Conservation (phyloP, 1,140 invertebrate species). For the Ceratina calcarata region DNA sequence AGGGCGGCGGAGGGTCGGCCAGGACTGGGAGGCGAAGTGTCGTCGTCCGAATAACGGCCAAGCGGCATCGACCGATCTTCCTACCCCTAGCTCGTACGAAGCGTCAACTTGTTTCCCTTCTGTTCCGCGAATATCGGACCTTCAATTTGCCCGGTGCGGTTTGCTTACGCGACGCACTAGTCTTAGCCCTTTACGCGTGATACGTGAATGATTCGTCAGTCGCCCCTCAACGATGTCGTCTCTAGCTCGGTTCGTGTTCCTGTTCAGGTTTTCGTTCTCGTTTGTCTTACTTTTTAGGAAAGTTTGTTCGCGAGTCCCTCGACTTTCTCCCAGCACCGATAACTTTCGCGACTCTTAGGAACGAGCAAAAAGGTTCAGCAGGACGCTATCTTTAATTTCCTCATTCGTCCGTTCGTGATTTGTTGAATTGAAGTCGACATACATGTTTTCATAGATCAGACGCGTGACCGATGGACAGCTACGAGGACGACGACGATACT, state of each 20-base stretch:
- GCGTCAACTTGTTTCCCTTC: conserved; percentile 80
- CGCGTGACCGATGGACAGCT: conserved; percentile 73
- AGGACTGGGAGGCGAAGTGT: conserved; percentile 79
- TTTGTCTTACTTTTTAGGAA: conserved; percentile 1
- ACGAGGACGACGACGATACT: conserved; percentile 88
- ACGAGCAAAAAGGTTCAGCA: neutral
- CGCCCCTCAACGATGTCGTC: neutral
- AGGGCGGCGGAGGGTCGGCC: conserved; percentile 56
- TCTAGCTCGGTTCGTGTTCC: neutral
- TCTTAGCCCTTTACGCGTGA: conserved; percentile 26
- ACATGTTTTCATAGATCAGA: neutral
- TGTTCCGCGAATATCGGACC: conserved; percentile 78
- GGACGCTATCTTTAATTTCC: neutral
- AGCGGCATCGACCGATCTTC: conserved; percentile 81
- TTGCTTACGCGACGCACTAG: conserved; percentile 74
- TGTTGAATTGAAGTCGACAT: too few species aligned
- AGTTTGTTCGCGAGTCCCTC: neutral
- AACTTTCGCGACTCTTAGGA: neutral
- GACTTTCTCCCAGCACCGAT: neutral
- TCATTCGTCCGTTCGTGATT: neutral
- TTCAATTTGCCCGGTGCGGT: conserved; percentile 79
- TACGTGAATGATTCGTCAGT: conserved; percentile 18
- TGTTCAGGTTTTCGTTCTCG: neutral
- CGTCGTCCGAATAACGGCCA: conserved; percentile 81
- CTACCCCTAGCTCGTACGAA: conserved; percentile 73